Conservation (phyloP, 2,797 vertebrate species). For the Bovichtus variegatus region DNA sequence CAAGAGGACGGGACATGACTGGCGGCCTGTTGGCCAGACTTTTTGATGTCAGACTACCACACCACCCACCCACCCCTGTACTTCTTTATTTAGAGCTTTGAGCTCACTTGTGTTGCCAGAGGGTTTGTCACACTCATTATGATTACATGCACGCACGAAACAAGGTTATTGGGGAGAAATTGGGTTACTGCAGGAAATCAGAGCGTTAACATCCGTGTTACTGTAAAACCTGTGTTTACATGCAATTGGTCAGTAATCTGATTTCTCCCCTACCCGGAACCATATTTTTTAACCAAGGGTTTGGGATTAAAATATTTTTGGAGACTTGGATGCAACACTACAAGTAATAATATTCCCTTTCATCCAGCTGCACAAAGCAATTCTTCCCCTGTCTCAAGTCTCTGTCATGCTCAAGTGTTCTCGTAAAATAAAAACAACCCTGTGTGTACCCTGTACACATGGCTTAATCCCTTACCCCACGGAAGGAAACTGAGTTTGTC, state of each 20-base stretch:
- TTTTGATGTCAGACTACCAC: constrained; percentile 27
- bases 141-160: constrained; percentile 18
- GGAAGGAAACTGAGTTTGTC: not conserved
- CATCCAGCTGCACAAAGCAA: constrained; percentile 27
- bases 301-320: constrained; percentile 58
- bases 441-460: not conserved
- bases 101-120: constrained; percentile 36
- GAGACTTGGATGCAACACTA: constrained; percentile 30
- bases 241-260: constrained; percentile 43
- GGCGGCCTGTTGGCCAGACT: constrained; percentile 11
- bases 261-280: constrained; percentile 21
- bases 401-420: constrained; percentile 8
- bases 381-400: not conserved
- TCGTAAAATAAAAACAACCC: constrained; percentile 12
- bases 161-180: constrained; percentile 32
- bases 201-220: constrained; percentile 6
- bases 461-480: not conserved
- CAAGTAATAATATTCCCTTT: constrained; percentile 32
- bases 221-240: constrained; percentile 48
- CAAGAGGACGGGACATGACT: constrained; percentile 29
- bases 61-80: constrained; percentile 9
- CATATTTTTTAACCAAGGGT: constrained; percentile 14
- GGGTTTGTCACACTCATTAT: constrained; percentile 49
- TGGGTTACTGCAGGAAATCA: constrained; percentile 31
- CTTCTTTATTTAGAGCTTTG: constrained; percentile 30